Conservation (phyloP, 37 sponge, comb jelly and placozoan species). For the Petrosia ficiformis region DNA sequence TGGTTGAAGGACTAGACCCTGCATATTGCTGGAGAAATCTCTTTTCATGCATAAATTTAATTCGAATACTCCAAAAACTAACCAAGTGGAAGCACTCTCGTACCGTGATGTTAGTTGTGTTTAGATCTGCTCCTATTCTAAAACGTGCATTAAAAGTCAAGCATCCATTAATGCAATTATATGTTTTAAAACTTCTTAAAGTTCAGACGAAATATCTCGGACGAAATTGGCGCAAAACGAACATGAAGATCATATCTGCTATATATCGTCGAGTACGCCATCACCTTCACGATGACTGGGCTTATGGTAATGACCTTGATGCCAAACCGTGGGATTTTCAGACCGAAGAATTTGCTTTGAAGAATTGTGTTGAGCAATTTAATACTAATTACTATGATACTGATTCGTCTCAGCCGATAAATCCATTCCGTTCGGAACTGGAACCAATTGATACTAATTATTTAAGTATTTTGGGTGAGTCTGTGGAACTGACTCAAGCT, state of each 20-base stretch:
- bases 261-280: constrained; percentile 94
- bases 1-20: constrained; percentile 30
- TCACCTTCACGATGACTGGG: constrained; percentile 94
- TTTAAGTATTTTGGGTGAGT: constrained; percentile 61
- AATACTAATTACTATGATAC: constrained; percentile 64
- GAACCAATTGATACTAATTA: constrained; percentile 61
- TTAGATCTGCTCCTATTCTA: constrained; percentile 92
- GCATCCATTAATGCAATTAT: constrained; percentile 85
- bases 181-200: constrained; percentile 93
- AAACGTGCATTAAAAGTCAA: constrained; percentile 90
- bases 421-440: constrained; percentile 10
- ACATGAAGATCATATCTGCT: constrained; percentile 91
- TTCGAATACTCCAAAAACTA: constrained; percentile 89
- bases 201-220: constrained; percentile 89
- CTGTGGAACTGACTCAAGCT: constrained; percentile 59
- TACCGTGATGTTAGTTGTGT: constrained; percentile 92
- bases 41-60: constrained; percentile 89
- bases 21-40: constrained; percentile 86
- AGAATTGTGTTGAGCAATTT: constrained; percentile 75
- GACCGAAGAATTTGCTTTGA: constrained; percentile 75
- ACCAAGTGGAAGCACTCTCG: constrained; percentile 96
- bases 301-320: constrained; percentile 94
- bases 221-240: constrained; percentile 84
- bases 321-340: constrained; percentile 92
- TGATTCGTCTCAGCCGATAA: not conserved